Conservation (phyloP, 2,888 invertebrate species). For the Iselma pallidipennis region DNA sequence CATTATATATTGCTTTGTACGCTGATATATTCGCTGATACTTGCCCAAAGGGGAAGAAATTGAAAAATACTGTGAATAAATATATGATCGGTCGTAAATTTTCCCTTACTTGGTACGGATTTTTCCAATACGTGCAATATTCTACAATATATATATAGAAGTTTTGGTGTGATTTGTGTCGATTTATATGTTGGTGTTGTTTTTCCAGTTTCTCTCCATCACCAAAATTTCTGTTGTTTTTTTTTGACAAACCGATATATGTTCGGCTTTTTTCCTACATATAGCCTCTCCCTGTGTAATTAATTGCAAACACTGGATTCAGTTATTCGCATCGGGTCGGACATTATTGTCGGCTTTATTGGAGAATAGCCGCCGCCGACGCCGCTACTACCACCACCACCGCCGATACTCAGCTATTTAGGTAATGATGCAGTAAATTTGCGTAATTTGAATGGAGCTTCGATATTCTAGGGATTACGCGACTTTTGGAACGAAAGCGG, state of each 20-base stretch:
- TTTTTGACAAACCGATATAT: conserved; percentile 2
- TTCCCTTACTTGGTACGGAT: conserved; percentile 35
- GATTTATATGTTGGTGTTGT: conserved; percentile 39
- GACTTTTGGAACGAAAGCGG: conserved; percentile 15
- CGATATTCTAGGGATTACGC: conserved; percentile 22
- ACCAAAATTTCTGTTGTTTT: background rate
- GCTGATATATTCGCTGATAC: conserved; percentile 45
- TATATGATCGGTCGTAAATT: conserved; percentile 51
- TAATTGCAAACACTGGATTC: conserved; percentile 48
- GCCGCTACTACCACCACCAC: conserved; percentile 5
- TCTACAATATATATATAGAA: conserved; percentile 43
- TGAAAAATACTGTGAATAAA: conserved; percentile 51
- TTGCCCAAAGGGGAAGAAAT: conserved; percentile 44
- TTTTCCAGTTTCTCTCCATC: background rate
- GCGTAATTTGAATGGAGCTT: conserved; percentile 42
- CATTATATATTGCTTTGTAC: conserved; percentile 48
- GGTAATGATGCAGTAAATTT: conserved; percentile 53
- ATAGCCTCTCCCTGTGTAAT: conserved; percentile 31
- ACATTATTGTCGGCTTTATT: conserved; percentile 51
- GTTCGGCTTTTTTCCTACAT: conserved; percentile 28
- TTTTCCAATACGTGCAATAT: conserved; percentile 47
- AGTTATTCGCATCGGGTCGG: conserved; percentile 39
- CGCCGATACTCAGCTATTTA: conserved; percentile 43
- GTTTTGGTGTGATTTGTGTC: conserved; percentile 44
- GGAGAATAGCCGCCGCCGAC: conserved; percentile 33